Conservation (phyloP, 2,888 invertebrate genomes). For the Drosophila fulvimacula region DNA sequence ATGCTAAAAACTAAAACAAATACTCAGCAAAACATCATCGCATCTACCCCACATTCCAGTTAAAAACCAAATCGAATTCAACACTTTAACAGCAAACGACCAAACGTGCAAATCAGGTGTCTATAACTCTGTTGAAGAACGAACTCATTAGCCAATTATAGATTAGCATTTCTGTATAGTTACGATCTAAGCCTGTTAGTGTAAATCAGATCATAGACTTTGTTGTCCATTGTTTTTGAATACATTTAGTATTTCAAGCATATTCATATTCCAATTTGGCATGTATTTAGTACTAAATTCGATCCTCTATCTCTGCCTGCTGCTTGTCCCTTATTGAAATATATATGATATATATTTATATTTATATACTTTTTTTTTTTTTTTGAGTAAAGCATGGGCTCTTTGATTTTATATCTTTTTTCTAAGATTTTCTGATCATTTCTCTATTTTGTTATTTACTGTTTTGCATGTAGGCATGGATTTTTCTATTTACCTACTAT, state of each 20-base stretch:
- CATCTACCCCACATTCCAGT: constrained; percentile 32
- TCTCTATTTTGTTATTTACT: background rate
- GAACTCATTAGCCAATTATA: constrained; percentile 6
- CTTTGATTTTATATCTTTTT: background rate
- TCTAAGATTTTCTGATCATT: background rate
- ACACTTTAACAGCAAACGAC: constrained; percentile 37
- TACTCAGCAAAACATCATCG: constrained; percentile 19
- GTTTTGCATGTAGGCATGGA: background rate
- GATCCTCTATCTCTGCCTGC: constrained; percentile 15
- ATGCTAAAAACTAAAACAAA: constrained; percentile 86
- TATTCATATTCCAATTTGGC: background rate
- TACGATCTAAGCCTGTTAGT: constrained; percentile 16
- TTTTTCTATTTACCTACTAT: background rate
- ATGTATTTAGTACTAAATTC: constrained; percentile 9
- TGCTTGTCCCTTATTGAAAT: background rate
- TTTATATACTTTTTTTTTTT: background rate
- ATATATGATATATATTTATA: background rate
- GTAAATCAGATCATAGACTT: constrained; percentile 7
- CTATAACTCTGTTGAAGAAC: constrained; percentile 26
- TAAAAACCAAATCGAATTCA: constrained; percentile 31
- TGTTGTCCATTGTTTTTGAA: constrained; percentile 11
- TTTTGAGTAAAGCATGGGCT: constrained; percentile 3
- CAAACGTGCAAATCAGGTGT: constrained; percentile 40
- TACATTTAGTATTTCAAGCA: constrained; percentile 3
- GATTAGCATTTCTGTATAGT: constrained; percentile 18